These are phyloP conservation scores for Pterophyllum scalare DNA, from an alignment of 2,113 vertebrate genomes.

Conservation along the genomic window DNA sequence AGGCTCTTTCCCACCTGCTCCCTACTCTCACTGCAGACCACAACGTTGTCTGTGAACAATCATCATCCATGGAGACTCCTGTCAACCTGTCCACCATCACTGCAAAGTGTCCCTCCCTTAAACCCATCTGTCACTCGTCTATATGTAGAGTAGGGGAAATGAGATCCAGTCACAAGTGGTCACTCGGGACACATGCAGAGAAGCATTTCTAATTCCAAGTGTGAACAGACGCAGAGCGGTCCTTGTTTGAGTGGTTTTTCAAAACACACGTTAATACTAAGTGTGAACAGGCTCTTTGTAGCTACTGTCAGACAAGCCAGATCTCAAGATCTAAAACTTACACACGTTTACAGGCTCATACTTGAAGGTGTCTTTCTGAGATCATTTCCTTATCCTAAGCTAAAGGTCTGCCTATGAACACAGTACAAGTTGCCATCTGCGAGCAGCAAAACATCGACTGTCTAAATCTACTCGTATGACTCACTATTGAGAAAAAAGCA, in stretches of 20 bases:
- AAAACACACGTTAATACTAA: neutral
- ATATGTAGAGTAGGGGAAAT: neutral
- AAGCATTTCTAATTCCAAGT: neutral
- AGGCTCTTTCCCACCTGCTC: no score
- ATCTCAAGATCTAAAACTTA: neutral
- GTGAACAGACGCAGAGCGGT: neutral
- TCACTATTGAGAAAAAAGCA: constrained; percentile 20
- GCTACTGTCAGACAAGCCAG: neutral
- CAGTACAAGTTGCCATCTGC: neutral
- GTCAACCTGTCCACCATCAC: neutral
- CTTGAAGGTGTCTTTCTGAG: neutral
- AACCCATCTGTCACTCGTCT: neutral
- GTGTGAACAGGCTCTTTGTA: neutral
- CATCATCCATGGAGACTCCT: no score
- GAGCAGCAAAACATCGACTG: neutral
- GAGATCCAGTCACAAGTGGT: neutral
- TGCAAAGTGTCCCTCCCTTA: neutral
- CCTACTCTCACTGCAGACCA: no score
- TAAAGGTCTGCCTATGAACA: neutral
- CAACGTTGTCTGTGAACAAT: no score
- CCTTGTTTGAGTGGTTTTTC: neutral
- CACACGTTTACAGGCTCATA: neutral
- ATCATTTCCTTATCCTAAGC: neutral
- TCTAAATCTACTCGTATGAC: constrained; percentile 34
- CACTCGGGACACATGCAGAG: neutral